A percentile compares a stretch with the other conserved stretches of the same genome.
These are phyloP conservation scores for Tenebrio molitor DNA, from an alignment of 1,140 invertebrate species.

Conservation along the genomic window DNA sequence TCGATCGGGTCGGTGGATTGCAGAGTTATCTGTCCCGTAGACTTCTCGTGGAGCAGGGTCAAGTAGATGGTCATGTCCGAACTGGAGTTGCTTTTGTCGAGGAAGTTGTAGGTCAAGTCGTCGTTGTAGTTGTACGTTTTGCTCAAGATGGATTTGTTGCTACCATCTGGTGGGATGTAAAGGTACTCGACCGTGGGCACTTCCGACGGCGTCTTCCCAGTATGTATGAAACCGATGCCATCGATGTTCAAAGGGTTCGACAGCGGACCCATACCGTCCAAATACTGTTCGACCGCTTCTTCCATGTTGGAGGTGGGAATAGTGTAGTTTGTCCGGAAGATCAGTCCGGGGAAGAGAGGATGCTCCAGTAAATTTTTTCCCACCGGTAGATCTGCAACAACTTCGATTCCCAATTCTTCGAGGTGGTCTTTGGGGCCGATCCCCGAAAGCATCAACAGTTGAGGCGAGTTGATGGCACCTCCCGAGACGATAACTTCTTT, in stretches of 20 bases:
- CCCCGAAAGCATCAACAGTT: conserved; percentile 72
- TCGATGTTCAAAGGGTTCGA: conserved; percentile 81
- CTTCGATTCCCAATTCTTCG: conserved; percentile 60
- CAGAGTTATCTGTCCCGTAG: conserved; percentile 78
- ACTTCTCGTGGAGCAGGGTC: conserved; percentile 76
- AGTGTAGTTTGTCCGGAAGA: conserved; percentile 45
- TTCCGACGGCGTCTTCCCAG: conserved; percentile 69
- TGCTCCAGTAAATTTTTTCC: conserved; percentile 70
- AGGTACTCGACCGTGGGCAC: conserved; percentile 74
- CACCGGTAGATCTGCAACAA: conserved; percentile 68
- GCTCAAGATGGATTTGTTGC: conserved; percentile 15
- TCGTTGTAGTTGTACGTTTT: conserved; percentile 16
- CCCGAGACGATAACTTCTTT: conserved; percentile 78
- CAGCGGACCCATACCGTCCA: conserved; percentile 77
- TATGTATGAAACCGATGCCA: conserved; percentile 59
- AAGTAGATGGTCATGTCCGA: conserved; percentile 48
- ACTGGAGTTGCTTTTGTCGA: conserved; percentile 43
- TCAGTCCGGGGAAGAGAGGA: conserved; percentile 42
- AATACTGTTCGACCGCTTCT: conserved; percentile 1
- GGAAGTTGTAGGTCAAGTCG: conserved; percentile 35
- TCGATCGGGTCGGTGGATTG: conserved; percentile 78
- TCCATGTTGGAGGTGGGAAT: not conserved
- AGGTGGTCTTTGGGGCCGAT: conserved; percentile 68
- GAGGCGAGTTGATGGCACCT: conserved; percentile 67
- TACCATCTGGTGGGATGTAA: conserved; percentile 32